Base-by-base conservation (phyloP, 2,797 vertebrate species). In the Masticophis lateralis region DNA sequence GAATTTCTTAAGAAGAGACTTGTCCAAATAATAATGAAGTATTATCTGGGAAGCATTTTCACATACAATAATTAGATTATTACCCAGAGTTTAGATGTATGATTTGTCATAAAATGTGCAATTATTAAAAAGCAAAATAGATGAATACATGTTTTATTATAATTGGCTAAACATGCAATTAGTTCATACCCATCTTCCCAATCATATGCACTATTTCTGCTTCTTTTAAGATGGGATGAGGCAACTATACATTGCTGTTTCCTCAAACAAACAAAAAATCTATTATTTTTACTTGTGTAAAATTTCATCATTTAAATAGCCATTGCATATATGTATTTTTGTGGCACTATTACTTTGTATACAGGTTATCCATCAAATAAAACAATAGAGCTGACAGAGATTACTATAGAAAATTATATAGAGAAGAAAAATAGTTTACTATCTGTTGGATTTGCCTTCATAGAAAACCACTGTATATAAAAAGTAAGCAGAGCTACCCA, bases 381-480 rank as follows among this genome's bases (percentile, higher is more conserved):
- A 83, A 47, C 43, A 47, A 83, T 25, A 2, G 74, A 83, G 9
- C 10, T 83, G 43, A 47, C 47, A 25, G 93, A 88, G 90, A 91
- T 91, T 95, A 74, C 51, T 88, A 89, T 91, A 93, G 43, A 83
- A 55, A 83, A 79, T 25, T 86, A 60, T n/a, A 87, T 25, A 63
- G 55, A 91, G 87, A 92, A 91, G 11, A 37, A 0, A 90, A 94
- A 91, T 0, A 94, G 93, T 91, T 95, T 74, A 3, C 59, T 74
- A 37, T 55, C 47, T 27, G 2, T n/a, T 28, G 56, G 51, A 74
- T 56, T 88, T 47, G 32, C 22, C 16, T 79, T 47, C 12, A 86
- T 28, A 89, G 92, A 94, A 97, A 94, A 89, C 88, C 94, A 94
- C 88, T 87, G 16, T 94, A 94, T 94, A 94, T 91, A 93, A 59